Percentiles rank a stretch among this genome's conserved stretches.
phyloP scores from a whole-genome alignment of 2,888 invertebrate species.

The Chaitophorus viminalis region DNA sequence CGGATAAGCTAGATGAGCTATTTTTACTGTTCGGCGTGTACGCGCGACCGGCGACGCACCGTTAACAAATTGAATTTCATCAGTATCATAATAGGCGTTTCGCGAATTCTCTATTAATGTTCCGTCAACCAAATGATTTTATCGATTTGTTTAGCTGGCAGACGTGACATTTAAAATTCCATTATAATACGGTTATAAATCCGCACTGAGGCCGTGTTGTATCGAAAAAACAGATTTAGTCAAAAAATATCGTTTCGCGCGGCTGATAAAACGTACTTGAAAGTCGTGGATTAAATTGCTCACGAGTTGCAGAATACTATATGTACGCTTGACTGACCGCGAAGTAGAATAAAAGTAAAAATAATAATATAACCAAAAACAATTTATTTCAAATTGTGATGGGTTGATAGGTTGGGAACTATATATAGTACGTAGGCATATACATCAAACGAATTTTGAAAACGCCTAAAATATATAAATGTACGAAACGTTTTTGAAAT shows the following conservation, averaged over 20 bases:
- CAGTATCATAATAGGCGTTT: not conserved
- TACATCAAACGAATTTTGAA: not conserved
- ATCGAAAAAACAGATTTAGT: not conserved
- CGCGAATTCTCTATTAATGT: constrained; percentile 15
- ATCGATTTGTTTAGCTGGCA: not conserved
- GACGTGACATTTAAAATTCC: constrained; percentile 6
- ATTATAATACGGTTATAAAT: constrained; percentile 18
- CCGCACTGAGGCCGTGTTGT: not conserved
- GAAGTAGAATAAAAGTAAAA: not conserved
- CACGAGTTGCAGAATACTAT: not conserved
- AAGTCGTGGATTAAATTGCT: not conserved
- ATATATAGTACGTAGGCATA: no score
- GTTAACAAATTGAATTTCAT: constrained; percentile 24
- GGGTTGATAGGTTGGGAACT: not conserved
- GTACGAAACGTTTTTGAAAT: not conserved
- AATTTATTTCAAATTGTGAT: not conserved
- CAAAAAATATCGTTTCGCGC: not conserved
- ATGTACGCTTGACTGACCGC: not conserved
- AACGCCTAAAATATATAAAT: not conserved
- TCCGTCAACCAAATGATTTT: constrained; percentile 1
- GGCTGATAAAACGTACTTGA: not conserved
- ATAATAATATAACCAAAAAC: not conserved
- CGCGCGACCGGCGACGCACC: no score
- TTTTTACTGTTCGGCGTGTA: no score
- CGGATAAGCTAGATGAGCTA: not conserved